Evolutionary conservation across 2,113 vertebrate genomes (phyloP), one percentile per base, ranked within the genome.

Genomic region (Chionomys nivalis): DNA sequence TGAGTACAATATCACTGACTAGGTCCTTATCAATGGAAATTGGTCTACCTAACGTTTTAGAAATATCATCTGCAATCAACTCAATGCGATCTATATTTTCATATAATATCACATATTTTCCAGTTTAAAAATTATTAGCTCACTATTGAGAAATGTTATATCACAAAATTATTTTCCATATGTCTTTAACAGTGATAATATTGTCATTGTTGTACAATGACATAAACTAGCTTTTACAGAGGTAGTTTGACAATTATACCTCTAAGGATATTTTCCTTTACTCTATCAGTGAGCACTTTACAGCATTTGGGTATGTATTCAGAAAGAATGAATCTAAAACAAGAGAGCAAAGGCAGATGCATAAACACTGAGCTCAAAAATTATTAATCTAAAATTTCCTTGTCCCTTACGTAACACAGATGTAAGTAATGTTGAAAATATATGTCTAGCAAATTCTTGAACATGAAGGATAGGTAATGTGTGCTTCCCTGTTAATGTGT

Each of bases 121-220:
- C 1, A 88, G 4, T 70, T 93, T 93, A 42, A 86, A 75, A 47
- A 75, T 23, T 83, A 89, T 93, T 91, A 91, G 31, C 3, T 85
- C 17, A 72, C 95, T 24, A 1, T 88, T 81, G 49, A 70, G 31
- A 31, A 55, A 92, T 76, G 11, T 63, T 8, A 87, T 90, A 24
- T 75, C n/a, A 92, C 52, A 17, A 55, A 95, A 89, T 79, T 93
- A 93, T 85, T 79, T 93, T 93, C 0, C 1, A 70, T 70, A 92
- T 95, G 10, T 90, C 7, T 89, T 3, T 49, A 58, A 65, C 42
- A 42, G 26, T 78, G 33, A 9, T 36, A 88, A 75, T 96, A 94
- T 93, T 86, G 4, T n/a, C 13, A 94, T 42, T 89, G 78, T 72
- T 89, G 78, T 72, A 72, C 2, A 16, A 7, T 95, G 5, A 73